A percentile compares a stretch with the other conserved stretches of the same genome.
Evolutionary conservation across 1,140 invertebrate species (phyloP).

Genomic region (Bathynomus jamesi): DNA sequence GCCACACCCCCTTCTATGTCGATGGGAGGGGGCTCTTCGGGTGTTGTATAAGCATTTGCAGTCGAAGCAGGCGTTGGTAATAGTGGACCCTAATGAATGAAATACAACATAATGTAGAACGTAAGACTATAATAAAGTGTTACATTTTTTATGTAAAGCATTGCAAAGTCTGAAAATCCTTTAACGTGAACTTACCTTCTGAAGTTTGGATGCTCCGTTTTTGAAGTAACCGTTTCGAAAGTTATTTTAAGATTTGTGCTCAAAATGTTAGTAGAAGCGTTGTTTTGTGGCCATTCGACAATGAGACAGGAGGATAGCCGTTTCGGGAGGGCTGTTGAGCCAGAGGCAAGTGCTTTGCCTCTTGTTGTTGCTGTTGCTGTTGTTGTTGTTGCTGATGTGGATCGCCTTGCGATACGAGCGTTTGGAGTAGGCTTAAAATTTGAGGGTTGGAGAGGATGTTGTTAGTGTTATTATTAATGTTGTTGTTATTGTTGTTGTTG

Average conservation of each 20-base stretch:
- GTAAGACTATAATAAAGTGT: no score
- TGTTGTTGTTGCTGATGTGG: slow-evolving; percentile 11
- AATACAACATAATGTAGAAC: no score
- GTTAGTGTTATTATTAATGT: slow-evolving; percentile 16
- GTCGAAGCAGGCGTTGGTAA: slow-evolving; percentile 19
- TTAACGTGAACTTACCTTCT: not conserved
- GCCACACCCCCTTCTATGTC: slow-evolving; percentile 13
- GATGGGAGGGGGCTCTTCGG: slow-evolving; percentile 3
- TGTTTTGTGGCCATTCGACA: not conserved
- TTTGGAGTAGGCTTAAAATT: slow-evolving; percentile 22
- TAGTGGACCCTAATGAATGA: slow-evolving; percentile 19
- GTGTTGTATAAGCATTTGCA: not conserved
- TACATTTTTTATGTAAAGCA: no score
- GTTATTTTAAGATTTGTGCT: not conserved
- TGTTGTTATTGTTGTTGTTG: not conserved
- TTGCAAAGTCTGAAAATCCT: no score
- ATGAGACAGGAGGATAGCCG: not conserved
- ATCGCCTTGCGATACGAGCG: slow-evolving; percentile 25
- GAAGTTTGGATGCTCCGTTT: not conserved
- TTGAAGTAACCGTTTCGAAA: not conserved
- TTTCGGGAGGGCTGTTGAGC: slow-evolving; percentile 6
- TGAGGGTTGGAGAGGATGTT: slow-evolving; percentile 25
- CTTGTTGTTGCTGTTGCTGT: slow-evolving; percentile 3
- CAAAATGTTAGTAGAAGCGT: not conserved
- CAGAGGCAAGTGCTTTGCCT: slow-evolving; percentile 12